phyloP scores from a whole-genome alignment of 2,888 invertebrate species.

The Euzetes globulus region DNA sequence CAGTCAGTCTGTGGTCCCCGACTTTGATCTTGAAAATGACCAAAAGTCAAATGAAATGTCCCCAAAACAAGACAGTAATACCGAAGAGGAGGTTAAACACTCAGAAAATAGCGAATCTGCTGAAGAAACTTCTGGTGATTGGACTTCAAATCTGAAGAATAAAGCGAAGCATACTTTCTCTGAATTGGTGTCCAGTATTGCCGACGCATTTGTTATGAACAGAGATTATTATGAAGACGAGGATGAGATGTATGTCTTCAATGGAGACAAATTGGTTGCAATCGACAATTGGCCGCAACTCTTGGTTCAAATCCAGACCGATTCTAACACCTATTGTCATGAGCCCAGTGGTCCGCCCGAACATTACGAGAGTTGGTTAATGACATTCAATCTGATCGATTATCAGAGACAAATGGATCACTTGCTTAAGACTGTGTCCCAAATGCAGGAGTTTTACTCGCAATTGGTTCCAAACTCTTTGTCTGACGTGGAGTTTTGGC shows the following conservation, averaged over 20 bases:
- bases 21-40: not conserved
- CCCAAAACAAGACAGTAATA: not conserved
- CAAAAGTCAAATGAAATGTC: not conserved
- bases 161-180: constrained; percentile 22
- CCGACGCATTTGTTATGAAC: constrained; percentile 30
- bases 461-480: constrained; percentile 58
- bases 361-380: constrained; percentile 57
- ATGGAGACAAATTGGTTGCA: constrained; percentile 25
- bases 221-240: constrained; percentile 33
- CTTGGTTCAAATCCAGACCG: constrained; percentile 62
- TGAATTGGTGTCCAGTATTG: constrained; percentile 13
- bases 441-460: constrained; percentile 57
- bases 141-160: constrained; percentile 6
- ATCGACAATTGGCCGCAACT: constrained; percentile 53
- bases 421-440: constrained; percentile 56
- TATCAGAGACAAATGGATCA: constrained; percentile 56
- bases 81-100: not conserved
- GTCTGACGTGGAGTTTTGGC: constrained; percentile 69
- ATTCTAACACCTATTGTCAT: constrained; percentile 64
- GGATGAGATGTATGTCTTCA: constrained; percentile 26
- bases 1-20: constrained; percentile 3
- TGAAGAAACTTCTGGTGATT: not conserved
- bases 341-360: constrained; percentile 57
- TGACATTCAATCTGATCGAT: constrained; percentile 52
- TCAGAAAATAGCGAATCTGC: not conserved